These are phyloP conservation scores for Nycticebus coucang DNA, from an alignment of 2,113 vertebrate genomes.

Conservation along the genomic window DNA sequence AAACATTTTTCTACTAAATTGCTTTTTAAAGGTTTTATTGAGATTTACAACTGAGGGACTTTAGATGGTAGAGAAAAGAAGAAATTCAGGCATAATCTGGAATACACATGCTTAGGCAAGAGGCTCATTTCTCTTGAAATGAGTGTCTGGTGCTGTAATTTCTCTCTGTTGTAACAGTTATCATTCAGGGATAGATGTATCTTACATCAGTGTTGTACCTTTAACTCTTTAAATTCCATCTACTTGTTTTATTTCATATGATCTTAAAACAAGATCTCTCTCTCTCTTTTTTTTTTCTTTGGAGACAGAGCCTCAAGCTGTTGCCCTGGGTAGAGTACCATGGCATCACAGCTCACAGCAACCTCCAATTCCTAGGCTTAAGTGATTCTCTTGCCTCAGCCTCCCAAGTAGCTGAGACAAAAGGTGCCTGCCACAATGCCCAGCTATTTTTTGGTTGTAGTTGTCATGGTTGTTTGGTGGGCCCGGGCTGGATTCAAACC, in stretches of 20 bases:
- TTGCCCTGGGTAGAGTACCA: too few species aligned
- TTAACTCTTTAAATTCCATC: background rate
- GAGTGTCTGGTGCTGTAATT: background rate
- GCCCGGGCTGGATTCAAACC: too few species aligned
- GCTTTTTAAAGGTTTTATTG: slow-evolving; percentile 50
- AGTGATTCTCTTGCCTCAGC: too few species aligned
- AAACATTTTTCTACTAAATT: slow-evolving; percentile 67
- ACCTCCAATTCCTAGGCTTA: too few species aligned
- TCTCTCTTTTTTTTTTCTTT: background rate
- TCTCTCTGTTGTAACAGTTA: background rate
- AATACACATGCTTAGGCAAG: background rate
- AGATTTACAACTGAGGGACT: slow-evolving; percentile 36
- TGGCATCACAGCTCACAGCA: too few species aligned
- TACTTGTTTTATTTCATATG: slow-evolving; percentile 20
- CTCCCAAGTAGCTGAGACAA: too few species aligned
- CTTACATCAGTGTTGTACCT: background rate
- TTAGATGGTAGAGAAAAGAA: slow-evolving; percentile 21
- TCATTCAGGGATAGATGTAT: background rate
- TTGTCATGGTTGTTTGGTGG: too few species aligned
- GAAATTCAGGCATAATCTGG: slow-evolving; percentile 19
- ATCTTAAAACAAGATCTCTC: slow-evolving; percentile 16
- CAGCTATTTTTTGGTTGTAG: too few species aligned
- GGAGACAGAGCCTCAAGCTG: too few species aligned
- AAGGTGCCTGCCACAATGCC: too few species aligned
- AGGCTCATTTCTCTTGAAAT: background rate